Evolutionary conservation across 2,113 vertebrate species (phyloP).

Genomic region (Takifugu flavidus): DNA sequence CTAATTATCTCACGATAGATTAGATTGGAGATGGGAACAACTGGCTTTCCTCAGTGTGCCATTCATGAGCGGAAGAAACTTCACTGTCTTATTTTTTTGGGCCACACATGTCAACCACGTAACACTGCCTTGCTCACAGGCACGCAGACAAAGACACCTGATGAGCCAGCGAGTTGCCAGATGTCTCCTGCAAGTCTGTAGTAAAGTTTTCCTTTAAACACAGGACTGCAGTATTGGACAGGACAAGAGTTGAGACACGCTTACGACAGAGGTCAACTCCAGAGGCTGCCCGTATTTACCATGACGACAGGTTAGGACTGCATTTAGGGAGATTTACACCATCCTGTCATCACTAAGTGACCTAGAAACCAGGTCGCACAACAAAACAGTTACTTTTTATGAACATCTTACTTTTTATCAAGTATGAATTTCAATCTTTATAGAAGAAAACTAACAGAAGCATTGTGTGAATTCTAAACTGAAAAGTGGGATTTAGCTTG

Average conservation of each 20-base stretch:
- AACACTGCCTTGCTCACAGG: not conserved
- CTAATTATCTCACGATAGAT: not conserved
- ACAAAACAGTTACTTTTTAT: too few species aligned
- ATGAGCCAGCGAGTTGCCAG: not conserved
- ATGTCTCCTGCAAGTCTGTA: not conserved
- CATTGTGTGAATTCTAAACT: too few species aligned
- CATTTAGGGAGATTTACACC: constrained; percentile 13
- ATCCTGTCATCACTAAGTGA: too few species aligned
- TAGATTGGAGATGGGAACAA: not conserved
- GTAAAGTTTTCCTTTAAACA: not conserved
- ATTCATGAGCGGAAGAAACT: not conserved
- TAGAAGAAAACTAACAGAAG: too few species aligned
- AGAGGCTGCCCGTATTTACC: constrained; percentile 9
- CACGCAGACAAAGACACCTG: not conserved
- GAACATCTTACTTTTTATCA: too few species aligned
- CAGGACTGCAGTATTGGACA: constrained; percentile 31
- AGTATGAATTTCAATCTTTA: too few species aligned
- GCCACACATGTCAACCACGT: not conserved
- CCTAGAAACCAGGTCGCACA: too few species aligned
- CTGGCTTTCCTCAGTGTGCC: not conserved
- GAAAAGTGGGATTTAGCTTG: too few species aligned
- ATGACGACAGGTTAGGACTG: not conserved
- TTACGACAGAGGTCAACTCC: constrained; percentile 23
- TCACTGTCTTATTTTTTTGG: constrained; percentile 8
- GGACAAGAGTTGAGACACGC: constrained; percentile 31